Conservation (phyloP, 2,113 vertebrate genomes). For the Nothocercus nigrocapillus region DNA sequence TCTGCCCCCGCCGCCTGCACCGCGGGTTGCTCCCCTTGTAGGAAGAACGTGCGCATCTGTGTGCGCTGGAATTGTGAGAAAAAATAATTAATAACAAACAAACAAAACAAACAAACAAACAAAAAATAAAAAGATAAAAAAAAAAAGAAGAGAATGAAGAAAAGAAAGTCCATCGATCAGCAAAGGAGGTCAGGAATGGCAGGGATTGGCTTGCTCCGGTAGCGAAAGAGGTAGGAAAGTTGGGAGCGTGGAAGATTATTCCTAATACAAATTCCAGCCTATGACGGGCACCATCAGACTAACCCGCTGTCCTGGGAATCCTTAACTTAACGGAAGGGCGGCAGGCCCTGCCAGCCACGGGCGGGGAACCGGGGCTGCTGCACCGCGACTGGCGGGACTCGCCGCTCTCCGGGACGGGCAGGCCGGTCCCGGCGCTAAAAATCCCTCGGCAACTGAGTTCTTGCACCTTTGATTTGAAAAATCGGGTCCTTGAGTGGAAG, state of each 20-base stretch:
- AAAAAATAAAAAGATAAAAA: too few relatives aligned
- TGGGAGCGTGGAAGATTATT: not conserved
- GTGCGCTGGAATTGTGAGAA: too few relatives aligned
- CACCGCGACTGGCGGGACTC: too few relatives aligned
- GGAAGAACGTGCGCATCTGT: too few relatives aligned
- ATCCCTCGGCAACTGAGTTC: conserved; percentile 76
- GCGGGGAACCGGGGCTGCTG: too few relatives aligned
- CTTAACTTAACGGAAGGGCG: not conserved
- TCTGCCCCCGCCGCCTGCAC: too few relatives aligned
- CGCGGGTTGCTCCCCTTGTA: too few relatives aligned
- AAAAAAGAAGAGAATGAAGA: too few relatives aligned
- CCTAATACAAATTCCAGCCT: not conserved
- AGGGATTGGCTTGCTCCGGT: not conserved
- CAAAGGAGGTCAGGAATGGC: accelerated
- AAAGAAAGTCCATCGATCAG: too few relatives aligned
- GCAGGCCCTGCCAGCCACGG: too few relatives aligned
- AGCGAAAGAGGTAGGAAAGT: not conserved
- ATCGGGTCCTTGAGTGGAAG: conserved; percentile 80
- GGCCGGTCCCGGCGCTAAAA: conserved; percentile 56
- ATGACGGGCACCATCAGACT: not conserved
- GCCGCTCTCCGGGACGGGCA: not conserved
- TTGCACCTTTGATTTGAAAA: conserved; percentile 81
- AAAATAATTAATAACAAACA: too few relatives aligned
- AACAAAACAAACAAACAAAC: too few relatives aligned
- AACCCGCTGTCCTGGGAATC: not conserved